These are phyloP conservation scores for Oxyscelio sp. DNA, from an alignment of 2,888 invertebrate species.

Conservation along the genomic window DNA sequence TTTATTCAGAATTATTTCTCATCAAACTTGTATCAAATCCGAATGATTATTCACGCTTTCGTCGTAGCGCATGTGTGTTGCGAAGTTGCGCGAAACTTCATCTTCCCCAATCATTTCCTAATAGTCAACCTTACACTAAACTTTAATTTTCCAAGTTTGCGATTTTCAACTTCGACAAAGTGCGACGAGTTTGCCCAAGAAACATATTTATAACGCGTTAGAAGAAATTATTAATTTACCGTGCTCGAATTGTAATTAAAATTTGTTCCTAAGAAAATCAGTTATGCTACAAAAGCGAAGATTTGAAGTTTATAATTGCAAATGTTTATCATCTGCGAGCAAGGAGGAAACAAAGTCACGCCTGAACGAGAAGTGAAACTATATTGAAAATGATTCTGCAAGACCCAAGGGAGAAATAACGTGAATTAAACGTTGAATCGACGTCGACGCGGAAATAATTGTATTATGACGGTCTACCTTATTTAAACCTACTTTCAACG, in stretches of 20 bases:
- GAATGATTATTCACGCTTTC: slow-evolving; percentile 22
- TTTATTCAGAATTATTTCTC: slow-evolving; percentile 20
- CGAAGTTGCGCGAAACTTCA: slow-evolving; percentile 24
- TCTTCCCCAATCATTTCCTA: slow-evolving; percentile 30
- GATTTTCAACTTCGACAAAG: slow-evolving; percentile 20
- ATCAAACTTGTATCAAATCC: slow-evolving; percentile 33
- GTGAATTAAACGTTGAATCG: too few relatives aligned
- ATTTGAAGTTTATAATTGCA: too few relatives aligned
- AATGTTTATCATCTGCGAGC: too few relatives aligned
- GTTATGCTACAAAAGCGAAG: too few relatives aligned
- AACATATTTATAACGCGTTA: slow-evolving; percentile 17
- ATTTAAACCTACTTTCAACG: too few relatives aligned
- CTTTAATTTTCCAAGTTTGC: slow-evolving; percentile 23
- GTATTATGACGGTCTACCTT: too few relatives aligned
- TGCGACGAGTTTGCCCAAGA: slow-evolving; percentile 4
- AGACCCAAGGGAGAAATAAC: too few relatives aligned
- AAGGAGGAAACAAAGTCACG: too few relatives aligned
- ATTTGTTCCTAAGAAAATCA: too few relatives aligned
- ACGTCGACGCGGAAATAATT: too few relatives aligned
- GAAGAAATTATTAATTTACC: background rate
- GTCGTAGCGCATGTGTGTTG: slow-evolving; percentile 2
- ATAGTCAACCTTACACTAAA: slow-evolving; percentile 23
- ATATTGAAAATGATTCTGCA: too few relatives aligned
- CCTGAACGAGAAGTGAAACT: too few relatives aligned
- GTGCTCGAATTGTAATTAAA: background rate